Evolutionary conservation across 2,888 invertebrate species (phyloP).

Genomic region (Electrophaes corylata): DNA sequence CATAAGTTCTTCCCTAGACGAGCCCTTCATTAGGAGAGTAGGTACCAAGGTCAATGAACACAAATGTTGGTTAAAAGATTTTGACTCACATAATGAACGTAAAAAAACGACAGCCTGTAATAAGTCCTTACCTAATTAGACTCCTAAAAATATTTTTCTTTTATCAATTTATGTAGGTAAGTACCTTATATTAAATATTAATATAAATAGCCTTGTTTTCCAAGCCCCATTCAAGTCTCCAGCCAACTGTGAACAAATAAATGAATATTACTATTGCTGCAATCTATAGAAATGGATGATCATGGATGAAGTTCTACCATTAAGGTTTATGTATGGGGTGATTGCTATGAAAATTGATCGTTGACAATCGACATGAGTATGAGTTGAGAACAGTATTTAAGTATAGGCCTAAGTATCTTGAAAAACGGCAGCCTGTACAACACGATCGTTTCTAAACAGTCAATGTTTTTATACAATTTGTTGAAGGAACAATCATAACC

Average conservation of each 20-base stretch:
- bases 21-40: no score
- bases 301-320: conserved; percentile 40
- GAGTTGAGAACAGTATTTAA: conserved; percentile 4
- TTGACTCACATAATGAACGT: no score
- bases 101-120: no score
- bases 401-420: not conserved
- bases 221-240: conserved; percentile 21
- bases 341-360: conserved; percentile 30
- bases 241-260: conserved; percentile 46
- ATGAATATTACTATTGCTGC: conserved; percentile 44
- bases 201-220: conserved; percentile 16
- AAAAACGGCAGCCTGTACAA: not conserved
- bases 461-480: no score
- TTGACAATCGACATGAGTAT: conserved; percentile 19
- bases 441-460: not conserved
- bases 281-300: conserved; percentile 41
- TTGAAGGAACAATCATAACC: no score
- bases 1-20: no score
- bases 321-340: conserved; percentile 36
- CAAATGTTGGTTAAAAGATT: no score
- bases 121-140: no score
- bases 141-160: no score
- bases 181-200: not conserved
- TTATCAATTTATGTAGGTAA: no score
- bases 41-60: no score